Evolutionary conservation across 2,113 vertebrate genomes (phyloP), one percentile per base, ranked within the genome.

Genomic region (Pycnonotus jocosus): DNA sequence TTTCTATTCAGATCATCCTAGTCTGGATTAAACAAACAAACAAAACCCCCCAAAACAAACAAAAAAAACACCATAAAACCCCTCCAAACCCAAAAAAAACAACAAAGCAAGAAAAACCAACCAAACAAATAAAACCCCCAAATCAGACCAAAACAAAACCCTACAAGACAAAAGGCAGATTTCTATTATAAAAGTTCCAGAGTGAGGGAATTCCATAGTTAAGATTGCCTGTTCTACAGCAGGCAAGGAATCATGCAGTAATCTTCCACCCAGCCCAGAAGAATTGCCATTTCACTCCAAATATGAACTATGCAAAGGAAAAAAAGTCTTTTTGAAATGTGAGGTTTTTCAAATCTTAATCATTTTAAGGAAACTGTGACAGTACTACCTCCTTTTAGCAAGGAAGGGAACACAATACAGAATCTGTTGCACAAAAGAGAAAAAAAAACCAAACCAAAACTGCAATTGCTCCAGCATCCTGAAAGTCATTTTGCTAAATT

Each of bases 41-140:
- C 28, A 15, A 15, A 40, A 8, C 18, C 3, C 3, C n/a, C n/a
- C n/a, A n/a, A 53, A 12, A 2, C 3, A 35, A 60, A 30, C 3
- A 62, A 54, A 45, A 21, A 62, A 45, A 51, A n/a, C n/a, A n/a
- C n/a, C n/a, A n/a, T n/a, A n/a, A n/a, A n/a, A n/a, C n/a, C n/a
- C n/a, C n/a, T n/a, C n/a, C n/a, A n/a, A 33, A 17, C 4, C 7
- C 10, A 27, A n/a, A 18, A 31, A 9, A 53, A 50, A 9, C 9
- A 33, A 11, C 19, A 50, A 60, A 22, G 15, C 9, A 33, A 33
- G 15, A 53, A 61, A 85, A 66, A 42, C 2, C 2, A n/a, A 9
- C 2, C 4, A 40, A 65, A 28, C 3, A 50, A 58, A 50, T 22
- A 50, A 58, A 48, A 37, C 9, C 3, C 8, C 30, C 31, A 57